Conservation (phyloP, 2,888 invertebrate genomes). For the Nezara viridula region DNA sequence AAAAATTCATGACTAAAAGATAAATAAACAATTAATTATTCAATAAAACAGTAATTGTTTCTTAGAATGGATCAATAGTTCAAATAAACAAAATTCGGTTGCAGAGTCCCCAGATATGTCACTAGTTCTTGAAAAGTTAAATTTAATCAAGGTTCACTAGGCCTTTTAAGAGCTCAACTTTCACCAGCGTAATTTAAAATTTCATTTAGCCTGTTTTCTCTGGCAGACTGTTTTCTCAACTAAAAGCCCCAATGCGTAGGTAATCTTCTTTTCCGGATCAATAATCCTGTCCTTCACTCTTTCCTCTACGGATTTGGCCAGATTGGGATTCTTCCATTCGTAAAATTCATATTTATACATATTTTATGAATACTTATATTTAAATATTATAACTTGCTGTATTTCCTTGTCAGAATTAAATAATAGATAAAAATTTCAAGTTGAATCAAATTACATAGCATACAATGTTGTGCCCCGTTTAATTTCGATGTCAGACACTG, state of each 20-base stretch:
- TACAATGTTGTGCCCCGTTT: no score
- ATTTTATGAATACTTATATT: no score
- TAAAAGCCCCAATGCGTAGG: conserved; percentile 11
- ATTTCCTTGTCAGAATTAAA: no score
- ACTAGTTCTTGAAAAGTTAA: not conserved
- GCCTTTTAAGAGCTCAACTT: conserved; percentile 1
- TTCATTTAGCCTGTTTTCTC: conserved; percentile 3
- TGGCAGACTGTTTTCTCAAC: conserved; percentile 7
- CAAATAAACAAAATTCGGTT: not conserved
- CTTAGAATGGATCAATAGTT: not conserved
- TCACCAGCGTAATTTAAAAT: conserved; percentile 18
- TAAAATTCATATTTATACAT: not conserved
- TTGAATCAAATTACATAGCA: no score
- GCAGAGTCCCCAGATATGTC: not conserved
- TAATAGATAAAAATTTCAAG: no score
- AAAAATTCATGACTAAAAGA: no score
- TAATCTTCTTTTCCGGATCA: conserved; percentile 41
- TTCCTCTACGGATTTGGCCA: not conserved
- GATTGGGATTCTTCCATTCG: not conserved
- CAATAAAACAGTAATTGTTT: not conserved
- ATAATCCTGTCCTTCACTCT: conserved; percentile 1
- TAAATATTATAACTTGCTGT: no score
- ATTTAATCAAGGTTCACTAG: not conserved
- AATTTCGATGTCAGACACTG: no score
- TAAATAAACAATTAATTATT: no score